Evolutionary conservation across 2,113 vertebrate genomes (phyloP).

Genomic region (Dendropsophus ebraccatus): DNA sequence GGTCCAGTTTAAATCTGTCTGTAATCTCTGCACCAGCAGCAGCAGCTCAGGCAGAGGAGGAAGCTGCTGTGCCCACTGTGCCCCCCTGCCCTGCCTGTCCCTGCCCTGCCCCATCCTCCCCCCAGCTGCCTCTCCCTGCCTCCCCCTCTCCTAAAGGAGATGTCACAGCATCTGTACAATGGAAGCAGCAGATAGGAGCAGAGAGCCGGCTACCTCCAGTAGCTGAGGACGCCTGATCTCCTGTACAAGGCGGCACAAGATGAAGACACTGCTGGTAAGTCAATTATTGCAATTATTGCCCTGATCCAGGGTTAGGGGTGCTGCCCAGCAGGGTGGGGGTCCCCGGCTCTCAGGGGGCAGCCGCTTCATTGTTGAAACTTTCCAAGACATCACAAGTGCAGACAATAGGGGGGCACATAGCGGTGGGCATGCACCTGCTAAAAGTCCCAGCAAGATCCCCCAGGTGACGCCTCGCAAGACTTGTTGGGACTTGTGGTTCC

Average conservation of each 20-base stretch:
- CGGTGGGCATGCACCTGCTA: too few relatives aligned
- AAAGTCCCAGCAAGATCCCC: too few relatives aligned
- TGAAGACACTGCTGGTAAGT: constrained; percentile 95
- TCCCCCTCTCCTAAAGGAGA: constrained; percentile 23
- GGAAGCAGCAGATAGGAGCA: constrained; percentile 73
- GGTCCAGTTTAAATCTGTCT: constrained; percentile 79
- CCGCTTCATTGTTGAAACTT: not conserved
- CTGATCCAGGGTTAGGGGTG: constrained; percentile 53
- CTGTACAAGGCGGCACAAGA: constrained; percentile 76
- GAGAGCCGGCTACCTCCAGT: constrained; percentile 68
- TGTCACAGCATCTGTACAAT: constrained; percentile 63
- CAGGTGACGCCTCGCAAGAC: too few relatives aligned
- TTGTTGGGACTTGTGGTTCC: not conserved
- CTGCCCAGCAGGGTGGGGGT: not conserved
- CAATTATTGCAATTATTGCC: constrained; percentile 55
- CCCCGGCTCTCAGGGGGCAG: too few relatives aligned
- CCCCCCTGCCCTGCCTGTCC: constrained; percentile 53
- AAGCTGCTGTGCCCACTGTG: constrained; percentile 54
- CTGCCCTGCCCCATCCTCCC: constrained; percentile 19
- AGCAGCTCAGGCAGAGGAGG: constrained; percentile 63
- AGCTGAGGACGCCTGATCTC: constrained; percentile 72
- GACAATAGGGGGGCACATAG: not conserved
- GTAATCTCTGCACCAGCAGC: constrained; percentile 70
- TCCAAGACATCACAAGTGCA: not conserved
- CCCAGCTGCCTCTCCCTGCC: not conserved